These are phyloP conservation scores for Notoglanidium macrostoma DNA, from an alignment of 2,797 vertebrate species.

Conservation along the genomic window DNA sequence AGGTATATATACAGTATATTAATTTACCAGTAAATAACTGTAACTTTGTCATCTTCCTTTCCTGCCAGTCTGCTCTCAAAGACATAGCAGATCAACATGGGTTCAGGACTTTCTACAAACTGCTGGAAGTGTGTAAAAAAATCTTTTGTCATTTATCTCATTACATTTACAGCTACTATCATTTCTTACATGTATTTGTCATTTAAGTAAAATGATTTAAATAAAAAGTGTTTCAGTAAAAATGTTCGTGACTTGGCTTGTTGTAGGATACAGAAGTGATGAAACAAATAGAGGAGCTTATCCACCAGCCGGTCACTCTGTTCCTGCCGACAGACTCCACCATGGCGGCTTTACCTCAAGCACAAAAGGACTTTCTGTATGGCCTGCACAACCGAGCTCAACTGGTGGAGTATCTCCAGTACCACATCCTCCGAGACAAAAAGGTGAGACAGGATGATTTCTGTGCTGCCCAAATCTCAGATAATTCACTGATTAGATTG, in stretches of 20 bases:
- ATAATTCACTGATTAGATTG: background rate
- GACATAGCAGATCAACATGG: slow-evolving; percentile 77
- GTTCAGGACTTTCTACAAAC: slow-evolving; percentile 80
- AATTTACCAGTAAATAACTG: background rate
- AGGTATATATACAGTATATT: background rate
- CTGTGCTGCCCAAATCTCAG: background rate
- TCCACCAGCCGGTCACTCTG: slow-evolving; percentile 82
- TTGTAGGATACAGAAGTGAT: slow-evolving; percentile 82
- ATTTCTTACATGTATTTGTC: background rate
- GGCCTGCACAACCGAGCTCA: slow-evolving; percentile 75
- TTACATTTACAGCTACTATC: background rate
- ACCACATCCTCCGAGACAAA: slow-evolving; percentile 81
- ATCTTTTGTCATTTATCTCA: background rate
- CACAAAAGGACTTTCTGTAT: slow-evolving; percentile 86
- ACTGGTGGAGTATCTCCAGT: slow-evolving; percentile 85
- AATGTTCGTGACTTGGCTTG: background rate
- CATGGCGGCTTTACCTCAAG: slow-evolving; percentile 77
- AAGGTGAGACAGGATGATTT: slow-evolving; percentile 68
- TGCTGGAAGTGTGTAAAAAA: slow-evolving; percentile 81
- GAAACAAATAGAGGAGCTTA: slow-evolving; percentile 70
- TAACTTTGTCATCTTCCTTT: slow-evolving; percentile 27
- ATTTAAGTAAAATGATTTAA: background rate
- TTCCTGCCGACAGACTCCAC: slow-evolving; percentile 85
- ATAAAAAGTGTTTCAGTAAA: background rate
- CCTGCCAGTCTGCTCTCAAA: slow-evolving; percentile 78